phyloP scores from a whole-genome alignment of 1,140 invertebrate species.

The Zaprionus gabonicus region DNA sequence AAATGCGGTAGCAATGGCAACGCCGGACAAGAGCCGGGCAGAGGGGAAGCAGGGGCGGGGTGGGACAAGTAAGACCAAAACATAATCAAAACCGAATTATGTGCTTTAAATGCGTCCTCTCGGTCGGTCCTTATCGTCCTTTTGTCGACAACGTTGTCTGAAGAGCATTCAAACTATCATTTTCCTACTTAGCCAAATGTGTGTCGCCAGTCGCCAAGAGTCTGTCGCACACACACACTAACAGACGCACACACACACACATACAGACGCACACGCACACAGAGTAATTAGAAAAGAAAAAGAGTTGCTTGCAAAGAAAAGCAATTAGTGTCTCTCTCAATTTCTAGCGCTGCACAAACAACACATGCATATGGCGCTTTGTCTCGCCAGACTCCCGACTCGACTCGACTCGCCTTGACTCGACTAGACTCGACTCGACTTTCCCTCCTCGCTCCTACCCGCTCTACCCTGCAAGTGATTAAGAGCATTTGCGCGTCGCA shows the following conservation, averaged over 20 bases:
- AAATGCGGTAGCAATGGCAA: conserved; percentile 59
- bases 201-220: conserved; percentile 79
- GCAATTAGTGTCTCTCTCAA: conserved; percentile 83
- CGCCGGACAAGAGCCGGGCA: background rate
- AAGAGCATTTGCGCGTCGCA: conserved; percentile 67
- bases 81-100: conserved; percentile 83
- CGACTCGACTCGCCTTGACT: background rate
- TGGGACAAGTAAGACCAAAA: conserved; percentile 67
- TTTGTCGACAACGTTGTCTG: conserved; percentile 49
- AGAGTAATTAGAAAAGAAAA: conserved; percentile 82
- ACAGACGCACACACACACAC: conserved; percentile 14
- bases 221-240: conserved; percentile 42
- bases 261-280: conserved; percentile 7
- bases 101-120: conserved; percentile 76
- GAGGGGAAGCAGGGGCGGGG: background rate
- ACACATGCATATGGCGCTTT: conserved; percentile 44
- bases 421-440: background rate
- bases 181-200: conserved; percentile 81
- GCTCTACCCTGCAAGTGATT: conserved; percentile 62
- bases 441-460: conserved; percentile 21
- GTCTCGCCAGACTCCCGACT: conserved; percentile 19
- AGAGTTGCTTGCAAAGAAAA: conserved; percentile 79
- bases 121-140: conserved; percentile 38
- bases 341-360: conserved; percentile 67
- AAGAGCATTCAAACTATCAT: conserved; percentile 81